These are phyloP conservation scores for Xyrauchen texanus DNA, from an alignment of 2,113 vertebrate genomes.

Conservation along the genomic window DNA sequence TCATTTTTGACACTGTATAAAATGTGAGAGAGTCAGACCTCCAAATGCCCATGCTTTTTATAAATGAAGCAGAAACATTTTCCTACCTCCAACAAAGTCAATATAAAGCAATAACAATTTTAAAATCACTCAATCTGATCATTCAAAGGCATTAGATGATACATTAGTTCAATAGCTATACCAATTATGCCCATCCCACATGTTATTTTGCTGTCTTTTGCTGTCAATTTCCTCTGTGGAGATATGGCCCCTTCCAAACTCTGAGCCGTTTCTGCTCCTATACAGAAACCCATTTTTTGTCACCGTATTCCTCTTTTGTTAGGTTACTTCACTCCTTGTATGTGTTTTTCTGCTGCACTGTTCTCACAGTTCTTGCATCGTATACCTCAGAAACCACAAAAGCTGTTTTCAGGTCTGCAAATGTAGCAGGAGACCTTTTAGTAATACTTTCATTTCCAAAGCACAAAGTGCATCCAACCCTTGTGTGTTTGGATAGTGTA, in stretches of 20 bases:
- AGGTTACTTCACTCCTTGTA: constrained; percentile 42
- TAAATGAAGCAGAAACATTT: no score
- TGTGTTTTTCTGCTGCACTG: constrained; percentile 41
- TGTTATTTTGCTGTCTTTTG: background rate
- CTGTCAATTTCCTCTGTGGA: background rate
- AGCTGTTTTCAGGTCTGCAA: constrained; percentile 19
- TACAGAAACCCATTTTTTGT: constrained; percentile 69
- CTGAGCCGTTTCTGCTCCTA: constrained; percentile 49
- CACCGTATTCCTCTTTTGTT: constrained; percentile 61
- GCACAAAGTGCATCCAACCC: constrained; percentile 63
- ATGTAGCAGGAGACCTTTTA: constrained; percentile 1
- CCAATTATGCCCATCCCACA: background rate
- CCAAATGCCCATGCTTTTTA: no score
- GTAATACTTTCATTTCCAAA: constrained; percentile 24
- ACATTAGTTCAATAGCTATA: constrained; percentile 10
- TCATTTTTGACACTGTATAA: no score
- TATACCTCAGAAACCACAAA: constrained; percentile 28
- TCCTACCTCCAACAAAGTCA: no score
- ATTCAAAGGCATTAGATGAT: constrained; percentile 3
- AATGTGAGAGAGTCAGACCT: no score
- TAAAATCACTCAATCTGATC: constrained; percentile 1
- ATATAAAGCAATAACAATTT: background rate
- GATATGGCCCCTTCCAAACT: constrained; percentile 13
- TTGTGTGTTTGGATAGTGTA: background rate
- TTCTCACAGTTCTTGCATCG: constrained; percentile 11